Evolutionary conservation across 2,113 vertebrate genomes (phyloP).

Genomic region (Ondatra zibethicus): DNA sequence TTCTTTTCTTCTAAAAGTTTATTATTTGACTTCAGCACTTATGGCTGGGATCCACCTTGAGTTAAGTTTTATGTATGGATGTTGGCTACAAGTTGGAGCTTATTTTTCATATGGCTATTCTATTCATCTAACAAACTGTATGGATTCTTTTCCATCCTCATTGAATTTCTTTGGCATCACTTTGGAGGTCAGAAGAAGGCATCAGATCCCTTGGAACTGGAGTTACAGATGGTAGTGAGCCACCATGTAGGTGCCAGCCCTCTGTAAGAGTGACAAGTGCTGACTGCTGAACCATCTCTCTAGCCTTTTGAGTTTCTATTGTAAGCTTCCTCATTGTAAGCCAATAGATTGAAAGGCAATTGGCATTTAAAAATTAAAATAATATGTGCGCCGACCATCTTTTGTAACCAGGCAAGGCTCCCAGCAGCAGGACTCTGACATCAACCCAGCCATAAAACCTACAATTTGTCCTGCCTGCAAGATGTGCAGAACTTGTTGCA

Average conservation of each 20-base stretch:
- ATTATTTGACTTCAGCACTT: background rate
- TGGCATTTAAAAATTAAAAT: background rate
- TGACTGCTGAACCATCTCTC: background rate
- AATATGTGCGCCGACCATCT: background rate
- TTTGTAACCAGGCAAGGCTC: too few relatives aligned
- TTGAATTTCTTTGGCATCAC: slow-evolving; percentile 25
- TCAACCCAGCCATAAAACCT: too few relatives aligned
- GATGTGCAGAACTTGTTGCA: too few relatives aligned
- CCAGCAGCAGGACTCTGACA: too few relatives aligned
- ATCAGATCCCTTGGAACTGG: background rate
- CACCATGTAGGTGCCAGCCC: background rate
- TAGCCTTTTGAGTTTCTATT: background rate
- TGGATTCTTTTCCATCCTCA: background rate
- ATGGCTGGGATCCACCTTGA: background rate
- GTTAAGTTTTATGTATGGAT: background rate
- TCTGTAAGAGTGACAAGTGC: background rate
- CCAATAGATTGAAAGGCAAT: background rate
- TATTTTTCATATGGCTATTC: background rate
- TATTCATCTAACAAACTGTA: background rate
- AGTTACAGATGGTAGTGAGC: background rate
- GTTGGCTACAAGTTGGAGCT: background rate
- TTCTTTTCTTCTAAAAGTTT: background rate
- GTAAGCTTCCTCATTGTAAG: background rate
- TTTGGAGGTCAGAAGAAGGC: background rate
- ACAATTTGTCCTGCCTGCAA: too few relatives aligned